Evolutionary conservation across 2,888 invertebrate genomes (phyloP), one percentile per base, ranked within the genome.

Genomic region (Cabera pusaria): DNA sequence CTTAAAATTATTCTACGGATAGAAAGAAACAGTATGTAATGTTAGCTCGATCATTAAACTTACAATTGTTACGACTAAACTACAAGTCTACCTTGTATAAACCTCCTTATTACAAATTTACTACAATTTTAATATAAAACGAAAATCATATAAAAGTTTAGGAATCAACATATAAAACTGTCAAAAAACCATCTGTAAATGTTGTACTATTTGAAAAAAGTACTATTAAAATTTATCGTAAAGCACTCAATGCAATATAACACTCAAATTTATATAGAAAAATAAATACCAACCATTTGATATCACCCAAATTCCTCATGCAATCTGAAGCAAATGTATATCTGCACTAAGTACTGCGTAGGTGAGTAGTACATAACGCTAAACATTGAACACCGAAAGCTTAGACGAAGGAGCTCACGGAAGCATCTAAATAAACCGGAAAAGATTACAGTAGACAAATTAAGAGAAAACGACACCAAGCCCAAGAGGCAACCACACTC

Each of bases 11-110:
- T 72, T 63, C 78, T 80, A 83, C 69, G 55, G 68, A 59, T 67
- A 69, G 52, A 62, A 66, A 76, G 69, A 56, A 67, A 70, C 67
- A 64, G 4, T 52, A 54, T 56, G 41, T 50, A 44, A 49, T 49
- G 58, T 51, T 53, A 36, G 21, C 59, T 61, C 59, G 59, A 51
- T 58, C 63, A 76, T 67, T 64, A 72, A 77, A 74, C 69, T 61
- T 81, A 79, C 76, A 71, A 75, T 57, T 56, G 59, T 74, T 80
- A 81, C 68, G 56, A 67, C 86, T 87, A 86, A 64, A 56, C 85
- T 86, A 85, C 83, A 71, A 72, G 64, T 80, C 88, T 89, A 89
- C 88, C 88, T 89, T 88, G 88, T 89, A 87, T 88, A 84, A 87
- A 89, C 88, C 88, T 87, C 87, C 70, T 86, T 74, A n/a, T n/a